phyloP scores from a whole-genome alignment of 92 coral and sea anemone genomes.

The Anthopleura xanthogrammica region DNA sequence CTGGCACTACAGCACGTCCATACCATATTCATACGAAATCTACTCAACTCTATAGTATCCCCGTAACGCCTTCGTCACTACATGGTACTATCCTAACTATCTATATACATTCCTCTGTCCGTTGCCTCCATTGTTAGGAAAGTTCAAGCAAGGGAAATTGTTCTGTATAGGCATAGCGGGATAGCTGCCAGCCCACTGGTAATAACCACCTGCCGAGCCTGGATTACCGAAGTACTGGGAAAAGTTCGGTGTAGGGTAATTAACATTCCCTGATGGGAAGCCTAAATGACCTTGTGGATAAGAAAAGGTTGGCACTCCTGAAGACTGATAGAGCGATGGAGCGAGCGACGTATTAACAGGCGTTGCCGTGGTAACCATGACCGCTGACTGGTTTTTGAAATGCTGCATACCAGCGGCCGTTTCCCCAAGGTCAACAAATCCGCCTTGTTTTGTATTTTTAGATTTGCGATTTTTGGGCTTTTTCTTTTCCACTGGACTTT shows the following conservation, averaged over 20 bases:
- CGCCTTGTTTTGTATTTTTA: conserved; percentile 8
- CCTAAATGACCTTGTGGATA: conserved; percentile 38
- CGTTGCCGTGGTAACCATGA: conserved; percentile 32
- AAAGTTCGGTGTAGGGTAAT: conserved; percentile 54
- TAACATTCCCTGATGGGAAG: conserved; percentile 41
- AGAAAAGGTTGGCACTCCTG: conserved; percentile 39
- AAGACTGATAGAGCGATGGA: conserved; percentile 35
- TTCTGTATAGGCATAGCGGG: conserved; percentile 57
- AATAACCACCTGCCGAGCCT: conserved; percentile 43
- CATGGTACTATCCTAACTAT: conserved; percentile 9
- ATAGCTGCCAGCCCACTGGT: conserved; percentile 76
- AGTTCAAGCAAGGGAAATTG: conserved; percentile 37
- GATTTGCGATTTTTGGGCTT: conserved; percentile 40
- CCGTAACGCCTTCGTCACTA: too few species aligned
- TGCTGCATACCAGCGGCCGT: conserved; percentile 60
- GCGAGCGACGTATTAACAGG: conserved; percentile 23
- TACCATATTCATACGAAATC: too few species aligned
- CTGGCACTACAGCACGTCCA: too few species aligned
- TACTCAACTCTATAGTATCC: too few species aligned
- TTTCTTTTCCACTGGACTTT: conserved; percentile 52
- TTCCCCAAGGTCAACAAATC: conserved; percentile 67
- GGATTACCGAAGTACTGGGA: conserved; percentile 43
- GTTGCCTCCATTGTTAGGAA: conserved; percentile 29
- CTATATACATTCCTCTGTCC: conserved; percentile 51
- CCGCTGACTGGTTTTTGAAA: conserved; percentile 38